Percentiles rank a stretch among this genome's conserved stretches.
Conservation (phyloP, 2,797 vertebrate species). For the Peromyscus eremicus region DNA sequence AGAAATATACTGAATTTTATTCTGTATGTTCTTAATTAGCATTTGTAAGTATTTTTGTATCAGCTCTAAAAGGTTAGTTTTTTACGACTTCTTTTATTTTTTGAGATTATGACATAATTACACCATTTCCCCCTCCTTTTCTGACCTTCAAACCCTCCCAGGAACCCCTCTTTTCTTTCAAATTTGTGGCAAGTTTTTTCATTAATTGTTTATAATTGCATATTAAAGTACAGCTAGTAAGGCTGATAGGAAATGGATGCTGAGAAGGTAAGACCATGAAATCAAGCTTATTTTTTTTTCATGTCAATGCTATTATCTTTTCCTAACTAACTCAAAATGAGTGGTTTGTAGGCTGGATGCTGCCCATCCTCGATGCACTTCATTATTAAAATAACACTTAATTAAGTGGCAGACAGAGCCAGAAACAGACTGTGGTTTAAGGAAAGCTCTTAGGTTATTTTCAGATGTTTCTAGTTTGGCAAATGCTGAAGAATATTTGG, state of each 20-base stretch:
- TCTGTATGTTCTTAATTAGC: neutral
- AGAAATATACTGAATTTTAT: neutral
- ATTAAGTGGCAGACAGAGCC: slow-evolving; percentile 68
- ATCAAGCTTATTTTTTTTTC: slow-evolving; percentile 52
- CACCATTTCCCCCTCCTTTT: neutral
- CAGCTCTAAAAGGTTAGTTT: slow-evolving; percentile 15
- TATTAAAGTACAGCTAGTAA: neutral
- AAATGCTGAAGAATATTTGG: slow-evolving; percentile 75
- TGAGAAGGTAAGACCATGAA: slow-evolving; percentile 64
- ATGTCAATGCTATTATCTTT: slow-evolving; percentile 61
- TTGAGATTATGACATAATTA: neutral
- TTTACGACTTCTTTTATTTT: neutral
- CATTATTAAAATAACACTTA: slow-evolving; percentile 80
- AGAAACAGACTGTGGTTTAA: slow-evolving; percentile 68
- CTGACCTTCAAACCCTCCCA: neutral
- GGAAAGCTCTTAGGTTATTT: slow-evolving; percentile 76
- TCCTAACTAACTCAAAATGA: slow-evolving; percentile 71
- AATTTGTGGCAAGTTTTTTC: neutral
- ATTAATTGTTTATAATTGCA: neutral
- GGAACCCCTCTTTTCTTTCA: neutral
- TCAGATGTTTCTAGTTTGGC: slow-evolving; percentile 82
- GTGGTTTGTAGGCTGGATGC: slow-evolving; percentile 5
- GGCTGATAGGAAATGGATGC: slow-evolving; percentile 66
- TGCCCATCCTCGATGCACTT: slow-evolving; percentile 54
- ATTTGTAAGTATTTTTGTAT: slow-evolving; percentile 14